phyloP scores from a whole-genome alignment of 1,140 invertebrate genomes.

The Steinernema khuongi region DNA sequence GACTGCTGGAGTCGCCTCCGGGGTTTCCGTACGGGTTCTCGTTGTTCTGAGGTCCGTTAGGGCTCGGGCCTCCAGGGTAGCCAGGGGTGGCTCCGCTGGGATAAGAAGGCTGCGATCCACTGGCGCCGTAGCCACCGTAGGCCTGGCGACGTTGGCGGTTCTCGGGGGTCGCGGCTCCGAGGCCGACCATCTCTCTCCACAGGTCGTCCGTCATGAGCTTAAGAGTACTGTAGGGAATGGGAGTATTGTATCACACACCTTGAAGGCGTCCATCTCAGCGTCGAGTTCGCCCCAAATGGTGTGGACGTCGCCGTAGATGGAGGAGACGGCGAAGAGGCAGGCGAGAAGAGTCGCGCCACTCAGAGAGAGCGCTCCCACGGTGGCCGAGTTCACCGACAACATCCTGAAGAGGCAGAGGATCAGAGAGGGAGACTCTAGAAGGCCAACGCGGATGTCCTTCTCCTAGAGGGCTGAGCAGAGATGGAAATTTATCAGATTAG shows the following conservation, averaged over 20 bases:
- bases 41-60: not conserved
- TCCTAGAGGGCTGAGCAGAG: too few species aligned
- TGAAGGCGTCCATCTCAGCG: slow-evolving; percentile 40
- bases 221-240: not conserved
- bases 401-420: not conserved
- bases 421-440: not conserved
- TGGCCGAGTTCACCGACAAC: slow-evolving; percentile 34
- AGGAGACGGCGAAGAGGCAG: slow-evolving; percentile 30
- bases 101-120: not conserved
- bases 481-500: too few species aligned
- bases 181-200: slow-evolving; percentile 45
- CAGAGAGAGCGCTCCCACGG: slow-evolving; percentile 30
- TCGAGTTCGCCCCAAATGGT: slow-evolving; percentile 37
- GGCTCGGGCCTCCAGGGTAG: not conserved
- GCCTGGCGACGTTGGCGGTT: slow-evolving; percentile 46
- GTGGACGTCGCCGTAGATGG: slow-evolving; percentile 29
- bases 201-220: slow-evolving; percentile 40
- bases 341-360: slow-evolving; percentile 26
- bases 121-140: slow-evolving; percentile 40
- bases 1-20: not conserved
- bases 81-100: not conserved
- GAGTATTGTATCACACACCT: slow-evolving; percentile 27
- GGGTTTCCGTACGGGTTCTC: not conserved
- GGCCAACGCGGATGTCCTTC: not conserved
- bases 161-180: slow-evolving; percentile 37